Conservation (phyloP, 2,888 invertebrate species). For the Eurytoma californica region DNA sequence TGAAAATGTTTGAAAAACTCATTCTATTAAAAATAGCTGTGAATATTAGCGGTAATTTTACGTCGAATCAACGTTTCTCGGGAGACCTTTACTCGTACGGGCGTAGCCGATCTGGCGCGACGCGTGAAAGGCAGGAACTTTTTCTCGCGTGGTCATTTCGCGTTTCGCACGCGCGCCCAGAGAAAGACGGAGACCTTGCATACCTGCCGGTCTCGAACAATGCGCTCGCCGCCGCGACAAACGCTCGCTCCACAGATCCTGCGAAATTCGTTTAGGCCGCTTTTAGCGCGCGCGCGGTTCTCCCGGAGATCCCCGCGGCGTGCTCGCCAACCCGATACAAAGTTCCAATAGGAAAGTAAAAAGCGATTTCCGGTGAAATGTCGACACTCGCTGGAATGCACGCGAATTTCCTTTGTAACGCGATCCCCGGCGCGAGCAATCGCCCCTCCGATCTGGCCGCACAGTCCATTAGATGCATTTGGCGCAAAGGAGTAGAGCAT, state of each 20-base stretch:
- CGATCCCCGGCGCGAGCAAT: neutral
- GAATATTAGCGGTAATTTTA: neutral
- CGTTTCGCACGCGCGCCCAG: constrained; percentile 18
- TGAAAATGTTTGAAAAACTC: neutral
- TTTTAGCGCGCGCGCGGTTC: neutral
- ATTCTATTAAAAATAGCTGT: neutral
- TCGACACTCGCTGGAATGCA: neutral
- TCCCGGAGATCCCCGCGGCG: neutral
- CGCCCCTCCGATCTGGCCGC: neutral
- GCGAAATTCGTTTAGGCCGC: constrained; percentile 12
- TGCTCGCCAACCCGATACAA: neutral
- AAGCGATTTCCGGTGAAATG: constrained; percentile 9
- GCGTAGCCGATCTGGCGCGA: neutral
- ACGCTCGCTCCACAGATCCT: too few species aligned
- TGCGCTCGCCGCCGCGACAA: constrained; percentile 9
- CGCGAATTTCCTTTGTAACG: neutral
- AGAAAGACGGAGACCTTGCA: constrained; percentile 51
- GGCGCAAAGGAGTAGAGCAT: neutral
- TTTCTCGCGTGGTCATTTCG: constrained; percentile 41
- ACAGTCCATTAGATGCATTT: constrained; percentile 8
- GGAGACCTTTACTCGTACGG: too few species aligned
- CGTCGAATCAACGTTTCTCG: neutral
- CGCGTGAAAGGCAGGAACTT: constrained; percentile 47
- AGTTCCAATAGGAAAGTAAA: neutral
- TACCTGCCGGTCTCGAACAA: constrained; percentile 46